phyloP scores from a whole-genome alignment of 35 echinoderm and acorn worm species.

The Stichopus chloronotus region DNA sequence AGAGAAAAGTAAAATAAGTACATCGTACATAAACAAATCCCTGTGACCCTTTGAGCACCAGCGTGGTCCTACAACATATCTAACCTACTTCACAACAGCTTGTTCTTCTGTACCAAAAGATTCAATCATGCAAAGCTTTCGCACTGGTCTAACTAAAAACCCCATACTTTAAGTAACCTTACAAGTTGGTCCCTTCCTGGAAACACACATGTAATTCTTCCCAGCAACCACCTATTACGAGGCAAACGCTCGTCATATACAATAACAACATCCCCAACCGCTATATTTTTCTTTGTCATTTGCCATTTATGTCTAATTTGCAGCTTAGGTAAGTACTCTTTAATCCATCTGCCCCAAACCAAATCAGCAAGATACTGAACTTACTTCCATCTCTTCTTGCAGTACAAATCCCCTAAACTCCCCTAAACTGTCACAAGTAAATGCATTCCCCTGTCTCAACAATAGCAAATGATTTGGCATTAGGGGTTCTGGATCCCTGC shows the following conservation, averaged over 20 bases:
- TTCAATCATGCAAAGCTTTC: too few species aligned
- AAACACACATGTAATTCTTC: too few species aligned
- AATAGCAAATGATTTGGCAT: slow-evolving; percentile 71
- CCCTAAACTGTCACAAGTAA: not conserved
- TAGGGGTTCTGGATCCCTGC: slow-evolving; percentile 30
- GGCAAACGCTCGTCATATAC: too few species aligned
- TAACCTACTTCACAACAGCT: too few species aligned
- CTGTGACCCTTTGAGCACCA: not conserved
- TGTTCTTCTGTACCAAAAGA: too few species aligned
- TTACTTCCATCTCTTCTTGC: not conserved
- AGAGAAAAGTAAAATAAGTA: not conserved
- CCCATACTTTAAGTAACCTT: too few species aligned
- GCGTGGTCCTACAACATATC: not conserved
- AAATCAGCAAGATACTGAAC: slow-evolving; percentile 11
- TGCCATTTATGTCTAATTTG: not conserved
- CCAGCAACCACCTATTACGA: too few species aligned
- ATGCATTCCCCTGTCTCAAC: slow-evolving; percentile 16
- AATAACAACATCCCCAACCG: too few species aligned
- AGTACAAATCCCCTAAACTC: not conserved
- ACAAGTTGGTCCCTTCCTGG: too few species aligned
- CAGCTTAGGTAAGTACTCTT: slow-evolving; percentile 9
- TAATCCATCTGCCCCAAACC: not conserved
- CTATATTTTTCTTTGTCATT: too few species aligned
- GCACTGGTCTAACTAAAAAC: too few species aligned
- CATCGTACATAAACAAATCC: not conserved